A percentile compares a stretch with the other conserved stretches of the same genome.
Evolutionary conservation across 1,140 invertebrate species (phyloP).

Genomic region (Ridgeia piscesae): DNA sequence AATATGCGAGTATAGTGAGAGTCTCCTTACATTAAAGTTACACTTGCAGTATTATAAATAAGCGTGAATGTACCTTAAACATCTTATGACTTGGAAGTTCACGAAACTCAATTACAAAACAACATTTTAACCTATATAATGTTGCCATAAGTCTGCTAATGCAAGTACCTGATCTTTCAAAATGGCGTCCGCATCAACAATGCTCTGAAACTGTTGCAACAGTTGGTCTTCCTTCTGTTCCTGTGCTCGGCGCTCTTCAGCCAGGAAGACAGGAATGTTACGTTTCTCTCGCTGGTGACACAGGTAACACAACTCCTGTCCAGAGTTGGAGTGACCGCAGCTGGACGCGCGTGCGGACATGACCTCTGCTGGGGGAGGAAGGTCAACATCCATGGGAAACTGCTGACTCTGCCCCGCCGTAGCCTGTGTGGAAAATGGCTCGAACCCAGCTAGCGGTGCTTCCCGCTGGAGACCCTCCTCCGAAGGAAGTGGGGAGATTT

Average conservation of each 20-base stretch:
- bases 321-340: constrained; percentile 46
- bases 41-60: too few species aligned
- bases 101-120: too few species aligned
- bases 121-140: too few species aligned
- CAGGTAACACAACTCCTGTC: constrained; percentile 57
- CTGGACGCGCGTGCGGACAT: neutral
- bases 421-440: neutral
- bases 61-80: too few species aligned
- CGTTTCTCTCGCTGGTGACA: constrained; percentile 55
- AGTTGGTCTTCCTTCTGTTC: constrained; percentile 55
- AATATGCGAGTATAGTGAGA: too few species aligned
- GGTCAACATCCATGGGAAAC: neutral
- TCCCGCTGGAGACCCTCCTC: neutral
- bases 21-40: too few species aligned
- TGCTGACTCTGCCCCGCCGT: neutral
- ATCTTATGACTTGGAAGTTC: too few species aligned
- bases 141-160: too few species aligned
- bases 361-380: neutral
- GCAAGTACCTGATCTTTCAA: constrained; percentile 50
- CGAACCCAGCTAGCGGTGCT: neutral
- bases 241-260: constrained; percentile 48
- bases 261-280: constrained; percentile 54
- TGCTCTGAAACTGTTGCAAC: constrained; percentile 53
- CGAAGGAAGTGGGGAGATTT: neutral
- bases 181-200: constrained; percentile 54